Evolutionary conservation across 2,113 vertebrate species (phyloP), one percentile per base, ranked within the genome.

Genomic region (Elaphurus davidianus): DNA sequence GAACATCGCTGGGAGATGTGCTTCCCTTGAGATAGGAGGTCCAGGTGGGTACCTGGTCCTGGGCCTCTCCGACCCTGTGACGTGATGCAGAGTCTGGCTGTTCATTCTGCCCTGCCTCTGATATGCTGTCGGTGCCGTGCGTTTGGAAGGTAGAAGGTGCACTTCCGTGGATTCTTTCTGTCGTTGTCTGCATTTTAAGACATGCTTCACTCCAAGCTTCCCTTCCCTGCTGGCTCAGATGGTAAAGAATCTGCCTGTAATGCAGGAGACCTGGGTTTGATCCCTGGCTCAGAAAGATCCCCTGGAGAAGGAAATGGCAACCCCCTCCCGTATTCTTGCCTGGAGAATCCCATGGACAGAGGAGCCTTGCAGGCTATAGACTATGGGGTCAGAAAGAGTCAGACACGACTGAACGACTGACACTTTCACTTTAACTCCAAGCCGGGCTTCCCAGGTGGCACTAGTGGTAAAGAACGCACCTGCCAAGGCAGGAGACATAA

Each of bases 1-100:
- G 30, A 57, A 8, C 8, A 6, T 40, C 23, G 3, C 78, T 6
- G 54, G 57, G 43, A 19, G 1, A 19, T 50, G 36, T 2, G 59
- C 50, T 78, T 57, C 60, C 13, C 0, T 59, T 45, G 57, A 45
- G 59, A 27, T 3, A 4, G 71, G 40, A 21, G 36, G 30, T 27
- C 28, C 10, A 0, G 2, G 67, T 1, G 33, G 92, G 57, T 5
- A 3, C 1, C 15, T 33, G 21, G 27, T 4, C 23, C 55, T 0
- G 23, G 12, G 60, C 52, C 2, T 36, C 19, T 1, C 2, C 4
- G 1, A 19, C 74, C 30, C 47, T 1, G 12, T 14, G 33, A 0
- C 0, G 7, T 11, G 28, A 0, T 0, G 2, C 5, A 13, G 52
- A 84, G 12, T 45, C 30, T 7, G 10, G 6, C 4, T 19, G n/a